phyloP scores from a whole-genome alignment of 2,888 invertebrate genomes.

The Andrena bicolor region DNA sequence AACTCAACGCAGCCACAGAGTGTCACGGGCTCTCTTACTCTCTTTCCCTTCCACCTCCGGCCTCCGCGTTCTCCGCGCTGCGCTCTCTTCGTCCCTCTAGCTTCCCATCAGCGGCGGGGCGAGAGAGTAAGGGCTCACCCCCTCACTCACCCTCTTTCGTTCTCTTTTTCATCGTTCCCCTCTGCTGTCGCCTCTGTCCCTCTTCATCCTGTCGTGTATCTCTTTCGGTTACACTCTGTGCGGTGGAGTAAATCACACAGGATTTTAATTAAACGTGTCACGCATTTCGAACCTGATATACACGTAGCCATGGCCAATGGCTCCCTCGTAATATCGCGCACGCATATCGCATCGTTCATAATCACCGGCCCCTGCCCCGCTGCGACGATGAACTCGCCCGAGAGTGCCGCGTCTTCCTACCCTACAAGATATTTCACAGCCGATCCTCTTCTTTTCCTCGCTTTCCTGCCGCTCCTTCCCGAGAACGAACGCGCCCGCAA shows the following conservation, averaged over 20 bases:
- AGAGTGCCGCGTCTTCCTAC: slow-evolving; percentile 34
- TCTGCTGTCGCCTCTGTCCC: slow-evolving; percentile 22
- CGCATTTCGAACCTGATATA: slow-evolving; percentile 80
- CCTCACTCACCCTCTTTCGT: slow-evolving; percentile 33
- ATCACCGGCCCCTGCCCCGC: slow-evolving; percentile 69
- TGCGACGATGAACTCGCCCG: slow-evolving; percentile 70
- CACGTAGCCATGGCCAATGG: slow-evolving; percentile 69
- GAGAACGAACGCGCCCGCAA: not conserved
- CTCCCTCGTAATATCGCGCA: slow-evolving; percentile 76
- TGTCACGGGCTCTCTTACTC: slow-evolving; percentile 66
- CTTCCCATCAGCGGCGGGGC: slow-evolving; percentile 12
- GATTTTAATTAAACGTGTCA: slow-evolving; percentile 83
- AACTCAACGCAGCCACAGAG: slow-evolving; percentile 77
- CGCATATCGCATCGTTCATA: slow-evolving; percentile 81
- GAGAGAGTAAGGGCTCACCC: not conserved
- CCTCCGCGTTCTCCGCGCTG: slow-evolving; percentile 23
- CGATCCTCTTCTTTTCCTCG: not conserved
- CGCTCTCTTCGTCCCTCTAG: slow-evolving; percentile 30
- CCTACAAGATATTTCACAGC: slow-evolving; percentile 36
- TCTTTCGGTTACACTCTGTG: slow-evolving; percentile 53
- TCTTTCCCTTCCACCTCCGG: slow-evolving; percentile 40
- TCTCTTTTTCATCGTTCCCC: slow-evolving; percentile 53
- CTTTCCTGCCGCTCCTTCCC: not conserved
- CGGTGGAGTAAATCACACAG: slow-evolving; percentile 80
- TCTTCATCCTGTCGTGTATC: slow-evolving; percentile 19